Evolutionary conservation across 2,888 invertebrate genomes (phyloP).

Genomic region (Napeogenes sylphis): DNA sequence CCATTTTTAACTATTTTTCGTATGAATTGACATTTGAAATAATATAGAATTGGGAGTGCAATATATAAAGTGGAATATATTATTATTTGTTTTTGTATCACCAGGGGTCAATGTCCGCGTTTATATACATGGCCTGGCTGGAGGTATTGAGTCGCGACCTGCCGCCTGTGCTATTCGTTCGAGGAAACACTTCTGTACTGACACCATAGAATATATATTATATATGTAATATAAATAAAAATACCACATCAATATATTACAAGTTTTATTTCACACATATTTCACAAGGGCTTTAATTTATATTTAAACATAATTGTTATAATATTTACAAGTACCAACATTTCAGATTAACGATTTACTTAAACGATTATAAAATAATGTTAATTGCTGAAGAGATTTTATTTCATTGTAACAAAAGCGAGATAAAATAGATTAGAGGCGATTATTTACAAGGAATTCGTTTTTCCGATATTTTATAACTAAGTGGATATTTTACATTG

Average conservation of each 20-base stretch:
- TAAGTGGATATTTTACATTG: slow-evolving; percentile 15
- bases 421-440: slow-evolving; percentile 15
- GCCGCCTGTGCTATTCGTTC: slow-evolving; percentile 91
- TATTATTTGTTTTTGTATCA: not conserved
- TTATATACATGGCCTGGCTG: slow-evolving; percentile 97
- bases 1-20: too few species aligned
- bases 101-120: slow-evolving; percentile 90
- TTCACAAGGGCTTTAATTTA: slow-evolving; percentile 67
- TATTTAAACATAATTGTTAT: slow-evolving; percentile 62
- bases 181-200: slow-evolving; percentile 92
- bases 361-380: slow-evolving; percentile 42
- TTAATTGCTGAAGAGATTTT: slow-evolving; percentile 34
- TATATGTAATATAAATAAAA: slow-evolving; percentile 12
- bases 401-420: slow-evolving; percentile 25
- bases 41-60: too few species aligned
- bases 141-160: slow-evolving; percentile 92
- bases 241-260: slow-evolving; percentile 57
- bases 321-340: slow-evolving; percentile 72
- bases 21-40: too few species aligned
- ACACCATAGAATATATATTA: slow-evolving; percentile 55
- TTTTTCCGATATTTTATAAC: slow-evolving; percentile 11
- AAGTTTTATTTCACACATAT: slow-evolving; percentile 75
- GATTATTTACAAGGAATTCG: slow-evolving; percentile 20
- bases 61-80: not conserved
- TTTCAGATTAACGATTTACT: slow-evolving; percentile 64